Conservation (phyloP, 2,797 vertebrate species). For the Periparus ater region DNA sequence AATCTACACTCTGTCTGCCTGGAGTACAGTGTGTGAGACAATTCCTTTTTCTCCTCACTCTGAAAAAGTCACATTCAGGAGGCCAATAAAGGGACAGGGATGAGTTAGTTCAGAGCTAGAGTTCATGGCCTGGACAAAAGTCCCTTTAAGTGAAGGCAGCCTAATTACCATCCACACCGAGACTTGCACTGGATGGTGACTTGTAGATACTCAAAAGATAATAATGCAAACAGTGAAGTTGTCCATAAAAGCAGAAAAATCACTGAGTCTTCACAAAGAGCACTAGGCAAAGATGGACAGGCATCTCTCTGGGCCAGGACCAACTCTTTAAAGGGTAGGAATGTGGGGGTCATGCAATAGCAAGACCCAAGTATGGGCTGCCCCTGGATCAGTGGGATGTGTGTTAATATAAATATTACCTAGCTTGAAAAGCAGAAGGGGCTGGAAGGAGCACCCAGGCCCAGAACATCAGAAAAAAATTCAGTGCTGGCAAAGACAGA, state of each 20-base stretch:
- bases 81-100: background rate
- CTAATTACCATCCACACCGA: background rate
- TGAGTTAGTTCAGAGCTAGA: background rate
- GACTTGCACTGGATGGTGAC: background rate
- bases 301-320: background rate
- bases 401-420: background rate
- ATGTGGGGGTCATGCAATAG: background rate
- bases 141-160: background rate
- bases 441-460: background rate
- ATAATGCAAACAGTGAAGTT: background rate
- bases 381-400: background rate
- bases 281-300: background rate
- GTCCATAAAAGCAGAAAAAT: background rate
- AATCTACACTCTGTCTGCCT: background rate
- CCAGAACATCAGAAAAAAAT: background rate
- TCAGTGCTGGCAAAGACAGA: background rate
- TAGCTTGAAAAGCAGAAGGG: background rate
- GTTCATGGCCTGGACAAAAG: background rate
- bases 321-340: background rate
- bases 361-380: background rate
- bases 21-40: background rate
- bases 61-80: slow-evolving; percentile 1
- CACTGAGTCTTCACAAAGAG: background rate
- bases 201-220: background rate
- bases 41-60: background rate